phyloP scores from a whole-genome alignment of 2,113 vertebrate species.

The Phrynosoma platyrhinos region DNA sequence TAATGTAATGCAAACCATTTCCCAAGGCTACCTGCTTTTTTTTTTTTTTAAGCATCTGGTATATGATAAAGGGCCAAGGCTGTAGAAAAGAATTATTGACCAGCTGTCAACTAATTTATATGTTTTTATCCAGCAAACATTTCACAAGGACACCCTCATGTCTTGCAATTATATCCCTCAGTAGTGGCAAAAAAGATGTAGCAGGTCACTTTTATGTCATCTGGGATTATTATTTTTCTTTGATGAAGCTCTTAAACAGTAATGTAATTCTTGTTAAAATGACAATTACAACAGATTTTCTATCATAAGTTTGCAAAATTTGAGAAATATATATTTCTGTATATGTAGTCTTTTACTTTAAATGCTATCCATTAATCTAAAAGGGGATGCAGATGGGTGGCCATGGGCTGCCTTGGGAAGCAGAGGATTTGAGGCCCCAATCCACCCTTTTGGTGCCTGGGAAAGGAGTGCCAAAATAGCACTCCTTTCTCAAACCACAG shows the following conservation, averaged over 20 bases:
- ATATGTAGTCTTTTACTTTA: not conserved
- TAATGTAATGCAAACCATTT: not conserved
- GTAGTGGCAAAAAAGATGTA: not conserved
- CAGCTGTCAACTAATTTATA: not conserved
- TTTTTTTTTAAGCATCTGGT: not conserved
- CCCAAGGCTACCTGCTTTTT: not conserved
- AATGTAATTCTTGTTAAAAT: not conserved
- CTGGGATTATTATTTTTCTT: not conserved
- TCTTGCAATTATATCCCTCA: not conserved
- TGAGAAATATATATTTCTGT: not conserved
- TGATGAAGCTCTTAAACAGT: not conserved
- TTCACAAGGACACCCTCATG: not conserved
- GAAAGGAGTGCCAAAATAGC: too few relatives aligned
- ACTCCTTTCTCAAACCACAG: too few relatives aligned
- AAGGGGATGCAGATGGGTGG: too few relatives aligned
- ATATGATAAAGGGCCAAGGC: not conserved
- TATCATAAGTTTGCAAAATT: not conserved
- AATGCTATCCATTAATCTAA: not conserved
- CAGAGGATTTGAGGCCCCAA: too few relatives aligned
- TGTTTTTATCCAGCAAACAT: conserved; percentile 11
- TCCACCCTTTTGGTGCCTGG: too few relatives aligned
- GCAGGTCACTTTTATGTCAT: not conserved
- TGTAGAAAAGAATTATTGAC: not conserved
- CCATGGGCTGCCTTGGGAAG: too few relatives aligned
- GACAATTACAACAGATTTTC: conserved; percentile 1